Base-by-base conservation (phyloP, 1,140 invertebrate species). In the Ceratina australensis region DNA sequence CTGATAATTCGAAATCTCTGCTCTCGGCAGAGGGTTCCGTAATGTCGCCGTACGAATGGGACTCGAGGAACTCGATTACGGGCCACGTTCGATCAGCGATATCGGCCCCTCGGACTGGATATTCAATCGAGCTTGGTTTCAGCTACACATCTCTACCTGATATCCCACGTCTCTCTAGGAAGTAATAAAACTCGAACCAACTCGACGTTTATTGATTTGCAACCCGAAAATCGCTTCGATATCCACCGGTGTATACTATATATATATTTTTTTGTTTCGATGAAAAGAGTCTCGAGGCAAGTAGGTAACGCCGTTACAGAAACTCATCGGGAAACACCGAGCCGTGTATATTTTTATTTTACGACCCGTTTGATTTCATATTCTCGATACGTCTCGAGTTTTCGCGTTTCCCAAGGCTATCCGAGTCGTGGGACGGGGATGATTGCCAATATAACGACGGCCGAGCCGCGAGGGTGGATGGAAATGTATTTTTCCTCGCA, bases 401-500 rank as follows among this genome's bases (percentile, higher is more conserved):
- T 64, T 72, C 66, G 56, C 57, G 3, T 63, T 56, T 49, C 28
- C 33, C 60, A 13, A 64, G 24, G 18, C 33, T 47, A n/a, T 20
- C 22, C 60, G 15, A n/a, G 18, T 5, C 20, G 26, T 18, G 33
- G 10, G 33, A 67, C 26, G 33, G 13, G 26, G 20, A 69, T 72
- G 68, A 78, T 64, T 65, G 76, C 42, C 68, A 72, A 72, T 78
- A 54, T 42, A 72, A 72, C 47, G 75, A 72, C 47, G 75, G 13
- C 20, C n/a, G 18, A 7, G 10, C 16, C 7, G 42, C 16, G 42
- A 2, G 22, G 28, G 16, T 7, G 52, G 52, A 54, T 54, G 8
- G 47, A 63, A 72, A 72, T 64, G 49, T 16, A 64, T 47, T 64
- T 71, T 64, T 24, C 60, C 52, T 33, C 15, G 20, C 28, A 57